Evolutionary conservation across 1,140 invertebrate genomes (phyloP), one percentile per base, ranked within the genome.

Genomic region (Drosophila tropicalis): DNA sequence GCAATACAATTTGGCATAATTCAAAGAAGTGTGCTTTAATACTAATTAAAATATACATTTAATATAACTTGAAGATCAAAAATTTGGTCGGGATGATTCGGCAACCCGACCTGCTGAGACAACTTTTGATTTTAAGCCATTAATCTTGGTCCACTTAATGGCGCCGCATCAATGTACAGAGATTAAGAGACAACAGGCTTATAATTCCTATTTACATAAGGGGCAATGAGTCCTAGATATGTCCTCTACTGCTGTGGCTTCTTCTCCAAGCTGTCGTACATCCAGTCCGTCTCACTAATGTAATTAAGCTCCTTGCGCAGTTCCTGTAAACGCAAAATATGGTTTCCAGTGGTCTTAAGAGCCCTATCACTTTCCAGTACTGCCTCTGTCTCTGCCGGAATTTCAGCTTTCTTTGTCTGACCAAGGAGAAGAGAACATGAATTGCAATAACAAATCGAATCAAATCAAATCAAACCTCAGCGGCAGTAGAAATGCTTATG

Each of bases 271-370:
- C 87, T 92, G 63, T 95, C 94, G 93, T 95, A 96, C 90, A 94
- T 94, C 95, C 95, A 95, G 78, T 95, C 95, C 5, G 95, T 95
- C 12, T 93, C 92, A 90, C 95, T 95, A 12, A 96, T 91, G 79
- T 94, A 95, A 60, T 95, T 94, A 39, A 96, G 90, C 91, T 95
- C 94, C 84, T 95, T 95, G 72, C 95, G 92, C 57, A 96, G 86
- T 10, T 93, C 92, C 81, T 95, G 94, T 36, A 96, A 93, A 62
- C 94, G 92, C 84, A 95, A 95, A n/a, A 93, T 91, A 61, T 95
- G 95, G 22, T 92, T 81, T 62, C 94, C 94, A 22, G 91, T 92
- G 0, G 79, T 73, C 22, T 89, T 79, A 10, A 60, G 64, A 36
- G 74, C 75, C 5, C 51, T 62, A 13, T 84, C 91, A 36, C 70